A percentile compares a stretch with the other conserved stretches of the same genome.
Conservation (phyloP, 1,140 invertebrate species). For the Drosophila ercepeae region DNA sequence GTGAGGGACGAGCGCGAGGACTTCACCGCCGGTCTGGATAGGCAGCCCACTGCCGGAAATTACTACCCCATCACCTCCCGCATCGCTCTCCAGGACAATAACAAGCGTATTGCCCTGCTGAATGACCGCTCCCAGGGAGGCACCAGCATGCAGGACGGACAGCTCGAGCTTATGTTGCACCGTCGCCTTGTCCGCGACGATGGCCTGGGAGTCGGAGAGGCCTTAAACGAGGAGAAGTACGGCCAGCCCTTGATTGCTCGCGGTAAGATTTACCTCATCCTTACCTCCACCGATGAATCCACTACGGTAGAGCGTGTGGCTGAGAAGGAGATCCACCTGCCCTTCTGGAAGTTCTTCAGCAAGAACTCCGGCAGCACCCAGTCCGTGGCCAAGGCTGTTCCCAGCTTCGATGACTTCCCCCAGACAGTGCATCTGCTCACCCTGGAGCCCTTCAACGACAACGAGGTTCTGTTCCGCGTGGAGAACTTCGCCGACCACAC, state of each 20-base stretch:
- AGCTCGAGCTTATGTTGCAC: slow-evolving; percentile 94
- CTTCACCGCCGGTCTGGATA: slow-evolving; percentile 90
- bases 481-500: slow-evolving; percentile 94
- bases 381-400: slow-evolving; percentile 41
- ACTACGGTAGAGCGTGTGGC: slow-evolving; percentile 49
- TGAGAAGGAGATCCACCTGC: slow-evolving; percentile 65
- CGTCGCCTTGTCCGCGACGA: slow-evolving; percentile 94
- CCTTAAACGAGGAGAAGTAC: slow-evolving; percentile 93
- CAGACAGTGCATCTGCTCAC: slow-evolving; percentile 93
- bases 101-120: slow-evolving; percentile 87
- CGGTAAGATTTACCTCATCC: slow-evolving; percentile 89
- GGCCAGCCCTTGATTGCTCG: slow-evolving; percentile 91
- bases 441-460: slow-evolving; percentile 91
- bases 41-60: slow-evolving; percentile 89
- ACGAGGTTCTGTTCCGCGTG: slow-evolving; percentile 90
- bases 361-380: slow-evolving; percentile 74
- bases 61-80: slow-evolving; percentile 97
- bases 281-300: slow-evolving; percentile 83
- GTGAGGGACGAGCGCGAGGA: slow-evolving; percentile 89
- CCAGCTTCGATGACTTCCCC: slow-evolving; percentile 84
- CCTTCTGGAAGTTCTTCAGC: slow-evolving; percentile 77
- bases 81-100: slow-evolving; percentile 87
- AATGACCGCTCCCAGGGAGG: slow-evolving; percentile 96
- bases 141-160: slow-evolving; percentile 89
- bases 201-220: slow-evolving; percentile 95